Evolutionary conservation across 1,140 invertebrate genomes (phyloP), one percentile per base, ranked within the genome.

Genomic region (Xylocopa sonorina): DNA sequence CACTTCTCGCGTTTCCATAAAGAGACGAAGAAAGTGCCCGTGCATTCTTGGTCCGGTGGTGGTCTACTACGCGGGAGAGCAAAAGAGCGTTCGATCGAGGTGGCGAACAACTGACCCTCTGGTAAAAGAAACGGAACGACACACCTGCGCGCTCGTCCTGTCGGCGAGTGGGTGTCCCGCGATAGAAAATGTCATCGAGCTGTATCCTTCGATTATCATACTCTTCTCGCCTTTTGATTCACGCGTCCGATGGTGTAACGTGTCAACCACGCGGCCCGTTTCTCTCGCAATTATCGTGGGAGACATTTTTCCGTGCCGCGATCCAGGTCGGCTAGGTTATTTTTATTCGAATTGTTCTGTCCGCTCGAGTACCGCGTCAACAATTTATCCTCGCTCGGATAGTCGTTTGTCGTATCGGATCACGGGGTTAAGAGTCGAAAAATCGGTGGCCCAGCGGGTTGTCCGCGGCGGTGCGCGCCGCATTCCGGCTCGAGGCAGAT

Each of bases 1-100:
- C 90, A 90, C 84, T 90, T 90, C 90, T 89, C 89, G 88, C 88
- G 81, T 89, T 89, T 90, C 89, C 88, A 89, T 90, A 90, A 90
- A 90, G 83, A 89, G 88, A 80, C 66, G 87, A 90, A 88, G 88
- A 90, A 90, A 90, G 89, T 90, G 81, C 67, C n/a, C 86, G 50
- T 85, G 82, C 84, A 87, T 89, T 87, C 87, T 69, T 86, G 58
- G 76, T 85, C 79, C 78, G 82, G 77, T 80, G n/a, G 79, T 78
- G 69, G 63, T 76, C 73, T 68, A 81, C 73, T 68, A 81, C 43
- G 48, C 57, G 50, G 51, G 29, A 75, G 68, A 76, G 50, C 57
- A 43, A 68, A 81, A 55, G 57, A 51, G 60, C 34, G 64, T 58
- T 51, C 34, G 24, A 50, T 78, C 53, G 46, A 10, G 29, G 63